These are phyloP conservation scores for Helarctos malayanus DNA, from an alignment of 2,797 vertebrate species.

Conservation along the genomic window DNA sequence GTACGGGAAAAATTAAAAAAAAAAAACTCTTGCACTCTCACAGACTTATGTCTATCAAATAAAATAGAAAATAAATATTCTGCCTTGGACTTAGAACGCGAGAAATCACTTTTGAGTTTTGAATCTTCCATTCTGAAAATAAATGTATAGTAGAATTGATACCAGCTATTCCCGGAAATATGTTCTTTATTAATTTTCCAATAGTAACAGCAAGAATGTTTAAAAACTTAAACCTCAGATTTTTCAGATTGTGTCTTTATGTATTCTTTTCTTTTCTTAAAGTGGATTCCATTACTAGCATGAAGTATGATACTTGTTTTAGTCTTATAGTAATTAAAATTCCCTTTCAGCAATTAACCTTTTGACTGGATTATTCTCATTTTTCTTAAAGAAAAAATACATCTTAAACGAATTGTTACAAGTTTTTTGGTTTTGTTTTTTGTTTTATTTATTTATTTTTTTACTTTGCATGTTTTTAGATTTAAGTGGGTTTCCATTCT, in stretches of 20 bases:
- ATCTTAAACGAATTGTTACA: neutral
- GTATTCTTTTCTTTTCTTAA: neutral
- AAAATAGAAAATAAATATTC: constrained; percentile 48
- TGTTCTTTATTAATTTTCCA: constrained; percentile 29
- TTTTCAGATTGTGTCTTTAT: neutral
- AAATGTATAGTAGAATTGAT: neutral
- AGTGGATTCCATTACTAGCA: constrained; percentile 17
- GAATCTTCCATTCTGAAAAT: constrained; percentile 18
- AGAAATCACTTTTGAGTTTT: constrained; percentile 38
- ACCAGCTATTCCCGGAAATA: neutral
- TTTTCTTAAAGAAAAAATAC: neutral
- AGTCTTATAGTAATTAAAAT: neutral
- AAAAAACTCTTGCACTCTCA: neutral
- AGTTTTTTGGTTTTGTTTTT: neutral
- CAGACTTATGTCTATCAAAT: neutral
- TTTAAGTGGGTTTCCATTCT: neutral
- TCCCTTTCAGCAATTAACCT: neutral
- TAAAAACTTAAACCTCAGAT: neutral
- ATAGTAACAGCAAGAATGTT: neutral
- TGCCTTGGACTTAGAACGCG: neutral
- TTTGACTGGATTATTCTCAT: neutral
- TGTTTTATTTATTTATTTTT: neutral
- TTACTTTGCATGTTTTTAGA: neutral
- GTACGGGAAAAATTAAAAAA: neutral
- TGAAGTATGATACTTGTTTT: neutral